Percentiles rank a stretch among this genome's conserved stretches.
phyloP scores from a whole-genome alignment of 1,140 invertebrate genomes.

The Artemia franciscana region DNA sequence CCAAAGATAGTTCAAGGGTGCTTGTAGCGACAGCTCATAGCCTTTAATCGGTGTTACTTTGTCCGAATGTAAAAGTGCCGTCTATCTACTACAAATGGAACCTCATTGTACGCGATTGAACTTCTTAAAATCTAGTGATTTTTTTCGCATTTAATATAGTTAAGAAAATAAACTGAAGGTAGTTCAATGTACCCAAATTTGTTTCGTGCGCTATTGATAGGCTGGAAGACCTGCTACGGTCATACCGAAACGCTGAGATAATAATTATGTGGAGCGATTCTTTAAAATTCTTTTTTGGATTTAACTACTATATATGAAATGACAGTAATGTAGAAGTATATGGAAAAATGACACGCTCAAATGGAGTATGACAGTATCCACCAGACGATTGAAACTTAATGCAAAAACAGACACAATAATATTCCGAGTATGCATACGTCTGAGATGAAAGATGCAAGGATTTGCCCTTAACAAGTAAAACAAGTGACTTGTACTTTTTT shows the following conservation, averaged over 20 bases:
- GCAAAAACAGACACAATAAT: background rate
- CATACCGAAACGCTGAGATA: constrained; percentile 5
- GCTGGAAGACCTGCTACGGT: background rate
- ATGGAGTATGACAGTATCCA: constrained; percentile 19
- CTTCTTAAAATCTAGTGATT: constrained; percentile 8
- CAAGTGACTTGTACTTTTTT: background rate
- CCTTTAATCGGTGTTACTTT: constrained; percentile 5
- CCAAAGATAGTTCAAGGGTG: background rate
- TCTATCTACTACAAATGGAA: constrained; percentile 11
- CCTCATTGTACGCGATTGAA: constrained; percentile 11
- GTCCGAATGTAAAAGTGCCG: constrained; percentile 11
- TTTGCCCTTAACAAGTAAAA: background rate
- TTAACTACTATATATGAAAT: constrained; percentile 11
- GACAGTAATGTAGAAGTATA: constrained; percentile 18
- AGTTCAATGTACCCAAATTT: constrained; percentile 9
- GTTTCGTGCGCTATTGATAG: constrained; percentile 2
- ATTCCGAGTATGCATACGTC: no score
- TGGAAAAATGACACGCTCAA: no score
- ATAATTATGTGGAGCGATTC: constrained; percentile 15
- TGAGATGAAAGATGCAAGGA: no score
- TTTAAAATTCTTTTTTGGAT: no score
- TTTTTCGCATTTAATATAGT: constrained; percentile 9
- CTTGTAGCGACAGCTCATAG: background rate
- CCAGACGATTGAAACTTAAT: constrained; percentile 13
- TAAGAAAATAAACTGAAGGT: constrained; percentile 11